Conservation (phyloP, 2,888 invertebrate species). For the Eretmocerus hayati region DNA sequence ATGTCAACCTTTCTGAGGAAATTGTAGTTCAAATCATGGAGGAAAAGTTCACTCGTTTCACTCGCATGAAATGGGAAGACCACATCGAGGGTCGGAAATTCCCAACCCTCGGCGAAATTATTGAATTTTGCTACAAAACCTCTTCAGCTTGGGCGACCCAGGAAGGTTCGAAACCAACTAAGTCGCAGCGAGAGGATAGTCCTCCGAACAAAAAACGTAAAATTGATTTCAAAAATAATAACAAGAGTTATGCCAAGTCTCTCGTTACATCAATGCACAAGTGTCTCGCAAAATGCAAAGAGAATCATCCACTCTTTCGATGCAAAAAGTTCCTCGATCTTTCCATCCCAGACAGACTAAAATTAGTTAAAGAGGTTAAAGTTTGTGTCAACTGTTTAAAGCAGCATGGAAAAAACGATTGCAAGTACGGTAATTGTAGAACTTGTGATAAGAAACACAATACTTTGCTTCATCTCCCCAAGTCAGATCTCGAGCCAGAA, state of each 20-base stretch:
- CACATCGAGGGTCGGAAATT: background rate
- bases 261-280: background rate
- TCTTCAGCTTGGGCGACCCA: conserved; percentile 7
- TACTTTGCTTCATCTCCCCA: background rate
- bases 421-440: too few relatives aligned
- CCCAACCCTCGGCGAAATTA: conserved; percentile 5
- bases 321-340: conserved; percentile 12
- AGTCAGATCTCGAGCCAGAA: too few relatives aligned
- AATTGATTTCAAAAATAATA: background rate
- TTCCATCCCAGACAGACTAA: conserved; percentile 1
- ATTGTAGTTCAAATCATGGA: background rate
- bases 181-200: background rate
- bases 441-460: too few relatives aligned
- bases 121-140: conserved; percentile 6
- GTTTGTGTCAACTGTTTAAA: background rate
- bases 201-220: background rate
- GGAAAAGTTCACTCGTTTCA: background rate
- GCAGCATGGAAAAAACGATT: background rate
- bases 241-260: background rate
- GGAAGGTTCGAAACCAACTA: background rate
- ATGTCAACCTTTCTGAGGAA: background rate
- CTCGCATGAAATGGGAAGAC: background rate
- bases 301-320: conserved; percentile 9
- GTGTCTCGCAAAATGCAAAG: background rate
- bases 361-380: background rate